Evolutionary conservation across 2,888 invertebrate species (phyloP).

Genomic region (Allophyes oxyacanthae): DNA sequence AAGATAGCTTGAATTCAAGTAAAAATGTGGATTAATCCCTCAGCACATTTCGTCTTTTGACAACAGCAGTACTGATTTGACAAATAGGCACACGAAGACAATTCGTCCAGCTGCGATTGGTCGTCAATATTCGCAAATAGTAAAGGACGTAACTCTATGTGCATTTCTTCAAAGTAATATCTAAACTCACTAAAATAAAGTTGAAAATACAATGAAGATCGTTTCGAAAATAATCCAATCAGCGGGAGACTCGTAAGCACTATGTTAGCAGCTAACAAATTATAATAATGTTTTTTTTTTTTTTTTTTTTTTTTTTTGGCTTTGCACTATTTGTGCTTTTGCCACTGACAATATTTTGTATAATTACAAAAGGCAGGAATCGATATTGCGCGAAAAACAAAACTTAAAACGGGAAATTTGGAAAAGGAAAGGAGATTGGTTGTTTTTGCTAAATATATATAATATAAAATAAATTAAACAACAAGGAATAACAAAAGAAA

Average conservation of each 20-base stretch:
- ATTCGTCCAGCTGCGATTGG: conserved; percentile 83
- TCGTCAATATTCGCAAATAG: conserved; percentile 6
- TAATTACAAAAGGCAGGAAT: too few species aligned
- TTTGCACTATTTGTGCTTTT: too few species aligned
- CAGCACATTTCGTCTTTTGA: conserved; percentile 79
- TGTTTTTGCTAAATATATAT: too few species aligned
- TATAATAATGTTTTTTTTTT: too few species aligned
- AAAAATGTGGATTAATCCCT: conserved; percentile 56
- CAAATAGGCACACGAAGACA: conserved; percentile 72
- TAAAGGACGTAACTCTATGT: conserved; percentile 13
- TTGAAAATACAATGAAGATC: conserved; percentile 6
- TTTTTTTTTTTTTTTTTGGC: too few species aligned
- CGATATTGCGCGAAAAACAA: too few species aligned
- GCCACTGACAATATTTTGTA: too few species aligned
- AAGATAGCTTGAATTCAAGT: conserved; percentile 61
- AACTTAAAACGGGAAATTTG: too few species aligned
- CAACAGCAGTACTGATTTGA: conserved; percentile 66
- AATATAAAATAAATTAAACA: too few species aligned
- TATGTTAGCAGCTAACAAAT: conserved; percentile 20
- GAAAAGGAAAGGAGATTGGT: too few species aligned
- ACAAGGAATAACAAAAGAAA: too few species aligned
- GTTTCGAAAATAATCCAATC: conserved; percentile 38
- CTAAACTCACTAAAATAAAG: rapidly evolving
- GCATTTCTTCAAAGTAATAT: conserved; percentile 1
- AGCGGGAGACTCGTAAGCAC: conserved; percentile 46